Conservation (phyloP, 2,113 vertebrate species). For the Acanthisitta chloris region DNA sequence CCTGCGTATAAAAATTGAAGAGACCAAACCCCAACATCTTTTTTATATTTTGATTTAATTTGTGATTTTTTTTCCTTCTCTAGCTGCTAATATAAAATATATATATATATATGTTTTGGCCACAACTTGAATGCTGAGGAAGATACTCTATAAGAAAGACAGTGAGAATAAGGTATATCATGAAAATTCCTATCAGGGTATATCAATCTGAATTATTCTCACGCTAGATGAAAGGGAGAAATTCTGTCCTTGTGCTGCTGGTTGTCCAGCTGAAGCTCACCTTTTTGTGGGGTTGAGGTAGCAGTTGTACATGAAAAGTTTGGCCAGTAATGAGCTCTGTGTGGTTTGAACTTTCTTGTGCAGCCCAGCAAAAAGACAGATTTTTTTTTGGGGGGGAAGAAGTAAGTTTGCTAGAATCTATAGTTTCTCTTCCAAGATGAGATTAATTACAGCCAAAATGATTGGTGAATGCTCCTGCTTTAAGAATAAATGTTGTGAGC, state of each 20-base stretch:
- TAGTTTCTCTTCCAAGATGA: conserved; percentile 30
- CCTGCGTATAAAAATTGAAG: neutral
- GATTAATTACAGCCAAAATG: conserved; percentile 44
- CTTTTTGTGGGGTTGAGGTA: neutral
- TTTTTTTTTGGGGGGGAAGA: neutral
- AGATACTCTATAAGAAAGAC: accelerated
- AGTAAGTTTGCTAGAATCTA: neutral
- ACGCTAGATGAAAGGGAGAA: neutral
- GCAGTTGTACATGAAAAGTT: neutral
- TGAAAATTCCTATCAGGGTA: neutral
- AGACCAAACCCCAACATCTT: neutral
- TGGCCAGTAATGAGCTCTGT: neutral
- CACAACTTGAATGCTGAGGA: neutral
- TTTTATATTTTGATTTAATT: too few species aligned
- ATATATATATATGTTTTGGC: neutral
- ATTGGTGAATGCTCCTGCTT: neutral
- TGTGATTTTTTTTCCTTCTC: neutral
- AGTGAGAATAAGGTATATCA: neutral
- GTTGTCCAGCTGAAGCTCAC: neutral
- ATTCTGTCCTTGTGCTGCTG: neutral
- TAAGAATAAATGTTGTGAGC: conserved; percentile 2
- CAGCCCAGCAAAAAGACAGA: neutral
- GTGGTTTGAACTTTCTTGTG: neutral
- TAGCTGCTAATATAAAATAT: neutral
- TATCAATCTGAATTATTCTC: neutral